phyloP scores from a whole-genome alignment of 1,140 invertebrate genomes.

The Pogonus chalceus region DNA sequence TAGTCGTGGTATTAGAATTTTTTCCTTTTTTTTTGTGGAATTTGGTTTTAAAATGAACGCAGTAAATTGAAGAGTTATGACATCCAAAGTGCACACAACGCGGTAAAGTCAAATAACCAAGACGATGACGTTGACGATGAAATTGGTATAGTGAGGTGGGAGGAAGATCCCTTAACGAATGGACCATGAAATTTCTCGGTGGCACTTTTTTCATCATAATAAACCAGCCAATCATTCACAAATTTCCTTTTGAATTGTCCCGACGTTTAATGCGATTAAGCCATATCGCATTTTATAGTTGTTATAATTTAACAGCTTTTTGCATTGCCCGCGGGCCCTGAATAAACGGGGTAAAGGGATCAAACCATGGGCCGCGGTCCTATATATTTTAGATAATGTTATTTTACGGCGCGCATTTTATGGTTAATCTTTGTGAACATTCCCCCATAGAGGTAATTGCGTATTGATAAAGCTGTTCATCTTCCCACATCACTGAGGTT shows the following conservation, averaged over 20 bases:
- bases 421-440: constrained; percentile 1
- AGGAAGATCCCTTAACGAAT: not conserved
- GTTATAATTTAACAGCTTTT: constrained; percentile 7
- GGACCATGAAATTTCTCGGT: not conserved
- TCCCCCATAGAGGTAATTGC: not conserved
- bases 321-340: not conserved
- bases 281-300: constrained; percentile 6
- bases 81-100: too few relatives aligned
- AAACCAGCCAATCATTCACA: not conserved
- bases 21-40: too few relatives aligned
- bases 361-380: too few relatives aligned
- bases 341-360: too few relatives aligned
- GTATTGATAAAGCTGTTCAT: not conserved
- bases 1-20: too few relatives aligned
- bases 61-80: too few relatives aligned
- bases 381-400: constrained; percentile 5
- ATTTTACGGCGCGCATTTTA: not conserved
- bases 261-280: constrained; percentile 2
- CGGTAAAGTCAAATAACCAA: too few relatives aligned
- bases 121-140: too few relatives aligned
- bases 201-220: constrained; percentile 2
- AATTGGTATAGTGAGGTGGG: not conserved
- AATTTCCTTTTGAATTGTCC: not conserved
- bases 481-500: too few relatives aligned
- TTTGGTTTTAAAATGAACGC: too few relatives aligned